phyloP scores from a whole-genome alignment of 2,888 invertebrate species.

The Aphodius granarius region DNA sequence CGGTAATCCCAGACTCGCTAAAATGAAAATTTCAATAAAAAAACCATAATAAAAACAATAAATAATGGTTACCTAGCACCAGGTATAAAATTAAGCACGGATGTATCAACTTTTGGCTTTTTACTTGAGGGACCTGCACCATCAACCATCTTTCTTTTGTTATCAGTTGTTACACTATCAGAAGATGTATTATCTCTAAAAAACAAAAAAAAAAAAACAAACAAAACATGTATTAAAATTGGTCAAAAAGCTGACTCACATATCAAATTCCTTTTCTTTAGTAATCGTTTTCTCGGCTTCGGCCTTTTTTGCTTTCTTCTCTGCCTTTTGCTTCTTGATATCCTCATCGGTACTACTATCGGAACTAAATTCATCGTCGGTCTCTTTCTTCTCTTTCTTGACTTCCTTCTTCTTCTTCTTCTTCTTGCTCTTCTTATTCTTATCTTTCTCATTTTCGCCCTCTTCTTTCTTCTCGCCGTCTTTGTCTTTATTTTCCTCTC shows the following conservation, averaged over 20 bases:
- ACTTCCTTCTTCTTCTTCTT: slow-evolving; percentile 59
- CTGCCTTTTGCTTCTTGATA: slow-evolving; percentile 60
- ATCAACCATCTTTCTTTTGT: slow-evolving; percentile 52
- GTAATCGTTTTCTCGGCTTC: slow-evolving; percentile 53
- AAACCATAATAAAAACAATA: neutral
- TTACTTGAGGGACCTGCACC: slow-evolving; percentile 57
- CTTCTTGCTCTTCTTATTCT: slow-evolving; percentile 62
- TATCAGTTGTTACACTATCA: slow-evolving; percentile 54
- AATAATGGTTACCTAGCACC: slow-evolving; percentile 52
- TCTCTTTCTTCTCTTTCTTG: slow-evolving; percentile 60
- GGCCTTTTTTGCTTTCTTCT: slow-evolving; percentile 51
- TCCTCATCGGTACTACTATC: slow-evolving; percentile 72
- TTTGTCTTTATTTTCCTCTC: slow-evolving; percentile 71
- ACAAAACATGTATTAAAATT: neutral
- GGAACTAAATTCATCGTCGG: slow-evolving; percentile 70
- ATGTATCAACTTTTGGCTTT: slow-evolving; percentile 59
- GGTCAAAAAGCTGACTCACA: neutral
- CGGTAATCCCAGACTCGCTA: slow-evolving; percentile 88
- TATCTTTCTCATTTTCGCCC: slow-evolving; percentile 62
- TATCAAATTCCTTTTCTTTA: slow-evolving; percentile 40
- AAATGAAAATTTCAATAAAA: slow-evolving; percentile 37
- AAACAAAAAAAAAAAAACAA: neutral
- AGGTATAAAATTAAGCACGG: slow-evolving; percentile 53
- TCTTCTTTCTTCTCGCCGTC: slow-evolving; percentile 64
- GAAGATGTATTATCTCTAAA: slow-evolving; percentile 9